Evolutionary conservation across 1,140 invertebrate species (phyloP).

Genomic region (Lineus longissimus): DNA sequence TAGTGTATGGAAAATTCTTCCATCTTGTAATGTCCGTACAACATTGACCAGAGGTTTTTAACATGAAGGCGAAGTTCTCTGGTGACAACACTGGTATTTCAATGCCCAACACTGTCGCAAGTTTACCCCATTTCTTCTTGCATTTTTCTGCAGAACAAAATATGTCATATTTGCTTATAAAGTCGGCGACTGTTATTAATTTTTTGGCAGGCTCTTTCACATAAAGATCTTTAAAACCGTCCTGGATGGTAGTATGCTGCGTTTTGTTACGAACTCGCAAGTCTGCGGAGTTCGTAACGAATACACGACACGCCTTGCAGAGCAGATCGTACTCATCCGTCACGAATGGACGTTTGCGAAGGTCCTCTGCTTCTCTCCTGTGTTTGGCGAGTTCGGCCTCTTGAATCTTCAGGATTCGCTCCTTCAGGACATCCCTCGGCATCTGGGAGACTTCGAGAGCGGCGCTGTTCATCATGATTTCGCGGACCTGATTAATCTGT

Average conservation of each 20-base stretch:
- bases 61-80: slow-evolving; percentile 22
- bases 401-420: slow-evolving; percentile 22
- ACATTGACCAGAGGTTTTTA: slow-evolving; percentile 16
- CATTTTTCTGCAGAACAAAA: too few relatives aligned
- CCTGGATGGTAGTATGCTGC: slow-evolving; percentile 26
- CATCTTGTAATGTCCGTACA: slow-evolving; percentile 22
- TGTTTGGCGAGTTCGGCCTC: slow-evolving; percentile 21
- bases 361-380: slow-evolving; percentile 13
- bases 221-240: slow-evolving; percentile 18
- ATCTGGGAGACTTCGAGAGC: slow-evolving; percentile 17
- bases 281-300: slow-evolving; percentile 28
- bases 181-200: slow-evolving; percentile 28
- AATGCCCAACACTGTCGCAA: slow-evolving; percentile 17
- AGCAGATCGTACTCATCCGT: slow-evolving; percentile 29
- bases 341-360: slow-evolving; percentile 9
- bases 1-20: slow-evolving; percentile 18
- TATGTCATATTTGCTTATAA: too few relatives aligned
- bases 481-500: slow-evolving; percentile 33
- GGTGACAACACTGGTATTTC: slow-evolving; percentile 32
- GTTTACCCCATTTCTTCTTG: slow-evolving; percentile 31
- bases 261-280: slow-evolving; percentile 25
- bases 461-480: slow-evolving; percentile 36
- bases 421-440: slow-evolving; percentile 5
- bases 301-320: slow-evolving; percentile 31
- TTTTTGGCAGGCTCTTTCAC: slow-evolving; percentile 16